Evolutionary conservation across 2,888 invertebrate genomes (phyloP), one percentile per base, ranked within the genome.

Genomic region (Phengaris arion): DNA sequence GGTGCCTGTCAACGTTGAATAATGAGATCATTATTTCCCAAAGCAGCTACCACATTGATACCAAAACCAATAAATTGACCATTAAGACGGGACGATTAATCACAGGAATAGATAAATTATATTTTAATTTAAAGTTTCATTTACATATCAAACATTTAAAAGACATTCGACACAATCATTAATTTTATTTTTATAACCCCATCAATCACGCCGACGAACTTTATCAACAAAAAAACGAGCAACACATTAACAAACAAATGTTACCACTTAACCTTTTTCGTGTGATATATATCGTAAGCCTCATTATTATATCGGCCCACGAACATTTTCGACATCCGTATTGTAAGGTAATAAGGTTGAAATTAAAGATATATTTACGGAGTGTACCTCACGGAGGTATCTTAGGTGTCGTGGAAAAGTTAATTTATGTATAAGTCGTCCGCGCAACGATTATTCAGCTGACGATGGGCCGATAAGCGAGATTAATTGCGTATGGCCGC

Each of bases 401-500:
- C 89, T 88, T 86, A 89, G 90, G 91, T 93, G 92, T 91, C 87
- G 91, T 88, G 89, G 91, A 89, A 90, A 93, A 91, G 89, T 93
- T 92, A 93, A 92, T 92, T 93, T 93, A 93, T 92, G 92, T 93
- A 91, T 92, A 93, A 93, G 88, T 90, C 88, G 91, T 89, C 89
- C 85, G 85, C 86, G 82, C 84, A 83, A 87, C 89, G 91, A 92
- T 92, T 92, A 93, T 92, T 93, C 89, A 91, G 88, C 51, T 84
- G 82, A 85, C 89, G 91, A 91, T 92, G 81, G 87, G 78, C 81
- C 83, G 92, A 93, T 93, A 93, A 91, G 86, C 83, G 89, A 91
- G 92, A 93, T 93, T 92, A 92, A 93, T 92, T 86, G 87, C 84
- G 82, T 85, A 82, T 86, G 85, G 80, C 79, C 77, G 79, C 79